A percentile compares a stretch with the other conserved stretches of the same genome.
These are phyloP conservation scores for Catalaphyllia jardinei DNA, from an alignment of 64 coral and sea anemone species.

Conservation along the genomic window DNA sequence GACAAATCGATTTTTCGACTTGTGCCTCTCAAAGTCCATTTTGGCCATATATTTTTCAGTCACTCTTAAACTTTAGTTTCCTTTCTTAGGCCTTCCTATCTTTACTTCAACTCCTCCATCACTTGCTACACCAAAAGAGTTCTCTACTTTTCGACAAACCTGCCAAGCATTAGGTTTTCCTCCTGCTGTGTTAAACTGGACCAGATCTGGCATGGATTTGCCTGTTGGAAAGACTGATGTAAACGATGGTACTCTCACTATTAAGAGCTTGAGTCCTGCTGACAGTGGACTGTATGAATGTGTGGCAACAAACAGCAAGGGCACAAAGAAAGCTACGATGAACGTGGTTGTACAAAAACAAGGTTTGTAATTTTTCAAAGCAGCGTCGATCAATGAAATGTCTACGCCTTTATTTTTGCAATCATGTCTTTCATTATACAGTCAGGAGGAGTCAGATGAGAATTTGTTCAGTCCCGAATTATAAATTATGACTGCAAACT, in stretches of 20 bases:
- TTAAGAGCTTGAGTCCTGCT: not conserved
- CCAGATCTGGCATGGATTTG: not conserved
- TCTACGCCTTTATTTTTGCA: too few relatives aligned
- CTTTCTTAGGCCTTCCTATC: not conserved
- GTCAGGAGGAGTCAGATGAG: too few relatives aligned
- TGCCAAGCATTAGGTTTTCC: constrained; percentile 39
- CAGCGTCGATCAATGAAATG: too few relatives aligned
- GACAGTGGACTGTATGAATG: constrained; percentile 54
- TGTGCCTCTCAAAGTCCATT: too few relatives aligned
- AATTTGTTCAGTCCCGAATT: too few relatives aligned
- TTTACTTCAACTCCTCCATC: too few relatives aligned
- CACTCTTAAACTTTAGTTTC: constrained; percentile 31
- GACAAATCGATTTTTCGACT: too few relatives aligned
- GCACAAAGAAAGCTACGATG: constrained; percentile 6
- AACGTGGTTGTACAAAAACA: constrained; percentile 19
- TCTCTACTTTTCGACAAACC: not conserved
- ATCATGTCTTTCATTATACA: too few relatives aligned
- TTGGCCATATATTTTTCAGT: too few relatives aligned
- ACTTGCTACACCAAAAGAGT: constrained; percentile 12
- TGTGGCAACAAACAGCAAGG: constrained; percentile 43
- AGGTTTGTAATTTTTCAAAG: not conserved
- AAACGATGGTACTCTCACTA: not conserved
- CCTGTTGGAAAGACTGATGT: not conserved
- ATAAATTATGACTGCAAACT: too few relatives aligned
- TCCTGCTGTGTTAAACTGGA: constrained; percentile 29